These are phyloP conservation scores for Lucilia cuprina DNA, from an alignment of 1,140 invertebrate genomes.

Conservation along the genomic window DNA sequence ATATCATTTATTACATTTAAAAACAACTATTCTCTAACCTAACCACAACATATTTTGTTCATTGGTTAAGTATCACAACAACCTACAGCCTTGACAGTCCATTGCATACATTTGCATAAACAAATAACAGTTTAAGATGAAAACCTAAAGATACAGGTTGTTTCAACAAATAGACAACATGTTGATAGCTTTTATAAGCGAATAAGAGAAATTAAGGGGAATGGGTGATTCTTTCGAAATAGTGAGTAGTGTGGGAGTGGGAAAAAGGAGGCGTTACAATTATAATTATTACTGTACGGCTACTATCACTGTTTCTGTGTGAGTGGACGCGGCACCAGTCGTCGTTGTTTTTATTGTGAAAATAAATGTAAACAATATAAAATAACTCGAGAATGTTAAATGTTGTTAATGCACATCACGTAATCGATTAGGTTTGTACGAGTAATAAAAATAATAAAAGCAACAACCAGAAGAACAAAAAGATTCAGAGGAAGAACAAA, in stretches of 20 bases:
- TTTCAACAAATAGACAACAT: too few relatives aligned
- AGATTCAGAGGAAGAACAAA: too few relatives aligned
- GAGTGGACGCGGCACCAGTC: not conserved
- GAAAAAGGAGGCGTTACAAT: not conserved
- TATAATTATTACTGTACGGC: not conserved
- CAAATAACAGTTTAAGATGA: not conserved
- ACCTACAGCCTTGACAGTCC: not conserved
- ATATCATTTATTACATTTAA: too few relatives aligned
- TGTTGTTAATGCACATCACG: not conserved
- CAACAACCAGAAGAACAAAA: too few relatives aligned
- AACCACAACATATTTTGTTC: too few relatives aligned
- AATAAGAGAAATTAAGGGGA: too few relatives aligned
- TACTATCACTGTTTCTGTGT: not conserved
- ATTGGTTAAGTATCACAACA: not conserved
- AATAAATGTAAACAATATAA: too few relatives aligned
- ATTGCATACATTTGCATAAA: not conserved
- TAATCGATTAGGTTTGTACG: not conserved
- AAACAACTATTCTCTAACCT: too few relatives aligned
- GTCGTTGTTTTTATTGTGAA: not conserved
- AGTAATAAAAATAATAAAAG: too few relatives aligned
- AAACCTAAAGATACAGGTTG: not conserved
- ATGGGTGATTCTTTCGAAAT: not conserved
- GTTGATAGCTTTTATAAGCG: too few relatives aligned
- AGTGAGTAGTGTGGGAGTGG: not conserved
- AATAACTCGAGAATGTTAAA: not conserved